Conservation (phyloP, 2,888 invertebrate species). For the Cataglyphis albicans region DNA sequence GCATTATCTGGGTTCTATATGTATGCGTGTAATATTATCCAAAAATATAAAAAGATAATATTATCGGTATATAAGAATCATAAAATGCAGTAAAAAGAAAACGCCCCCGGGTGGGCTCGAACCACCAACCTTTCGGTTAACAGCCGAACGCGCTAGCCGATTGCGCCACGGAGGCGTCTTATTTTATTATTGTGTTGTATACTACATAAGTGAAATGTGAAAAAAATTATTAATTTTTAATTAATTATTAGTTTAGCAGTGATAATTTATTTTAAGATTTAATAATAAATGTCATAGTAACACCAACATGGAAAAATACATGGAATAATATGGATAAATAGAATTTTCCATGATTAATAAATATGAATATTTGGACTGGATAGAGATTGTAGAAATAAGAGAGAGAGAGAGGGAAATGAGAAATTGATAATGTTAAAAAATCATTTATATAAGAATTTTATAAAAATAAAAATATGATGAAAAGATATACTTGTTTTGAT, state of each 20-base stretch:
- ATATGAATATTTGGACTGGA: background rate
- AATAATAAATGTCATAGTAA: background rate
- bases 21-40: background rate
- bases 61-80: background rate
- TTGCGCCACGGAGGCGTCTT: slow-evolving; percentile 94
- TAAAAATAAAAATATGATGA: background rate
- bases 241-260: background rate
- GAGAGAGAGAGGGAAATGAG: no score
- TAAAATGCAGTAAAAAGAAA: background rate
- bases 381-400: background rate
- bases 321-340: background rate
- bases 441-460: background rate
- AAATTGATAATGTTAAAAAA: background rate
- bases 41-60: background rate
- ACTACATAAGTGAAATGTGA: background rate
- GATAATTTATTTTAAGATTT: background rate
- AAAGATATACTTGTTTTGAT: background rate
- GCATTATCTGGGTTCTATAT: background rate
- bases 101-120: slow-evolving; percentile 98
- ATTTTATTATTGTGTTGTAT: accelerated
- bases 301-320: background rate
- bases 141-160: slow-evolving; percentile 99
- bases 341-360: background rate
- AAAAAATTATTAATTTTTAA: background rate
- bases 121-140: slow-evolving; percentile 99